Evolutionary conservation across 2,797 vertebrate genomes (phyloP).

Genomic region (Sternotherus odoratus): DNA sequence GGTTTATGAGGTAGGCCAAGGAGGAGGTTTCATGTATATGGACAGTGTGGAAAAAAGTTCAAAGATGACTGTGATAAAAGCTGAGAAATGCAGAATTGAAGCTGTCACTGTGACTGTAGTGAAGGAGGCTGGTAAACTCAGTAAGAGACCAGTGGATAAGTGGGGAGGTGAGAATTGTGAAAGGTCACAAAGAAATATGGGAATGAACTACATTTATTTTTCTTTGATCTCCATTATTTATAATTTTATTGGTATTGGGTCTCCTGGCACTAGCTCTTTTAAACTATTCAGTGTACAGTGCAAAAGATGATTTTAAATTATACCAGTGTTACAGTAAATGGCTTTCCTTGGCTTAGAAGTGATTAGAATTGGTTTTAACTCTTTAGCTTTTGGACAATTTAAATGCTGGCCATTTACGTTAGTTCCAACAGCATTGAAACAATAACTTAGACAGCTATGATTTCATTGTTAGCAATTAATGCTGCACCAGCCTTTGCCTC

Average conservation of each 20-base stretch:
- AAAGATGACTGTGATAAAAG: not conserved
- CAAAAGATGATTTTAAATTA: slow-evolving; percentile 29
- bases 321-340: not conserved
- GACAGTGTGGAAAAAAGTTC: not conserved
- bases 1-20: not conserved
- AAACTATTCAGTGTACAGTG: slow-evolving; percentile 2
- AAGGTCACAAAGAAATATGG: slow-evolving; percentile 57
- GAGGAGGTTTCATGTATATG: not conserved
- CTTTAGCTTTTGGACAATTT: slow-evolving; percentile 34
- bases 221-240: slow-evolving; percentile 63
- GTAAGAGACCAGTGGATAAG: not conserved
- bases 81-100: rapidly evolving
- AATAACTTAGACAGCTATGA: slow-evolving; percentile 56
- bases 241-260: slow-evolving; percentile 24
- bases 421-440: slow-evolving; percentile 52
- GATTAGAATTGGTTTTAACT: slow-evolving; percentile 29
- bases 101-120: not conserved
- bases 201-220: slow-evolving; percentile 44
- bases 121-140: slow-evolving; percentile 50
- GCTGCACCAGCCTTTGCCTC: slow-evolving; percentile 45
- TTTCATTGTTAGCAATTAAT: slow-evolving; percentile 65
- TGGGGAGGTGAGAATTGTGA: slow-evolving; percentile 35
- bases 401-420: slow-evolving; percentile 62
- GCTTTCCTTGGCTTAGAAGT: slow-evolving; percentile 9
- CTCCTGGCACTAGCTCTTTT: slow-evolving; percentile 22